phyloP scores from a whole-genome alignment of 1,140 invertebrate species.

The Drosophila guanche region DNA sequence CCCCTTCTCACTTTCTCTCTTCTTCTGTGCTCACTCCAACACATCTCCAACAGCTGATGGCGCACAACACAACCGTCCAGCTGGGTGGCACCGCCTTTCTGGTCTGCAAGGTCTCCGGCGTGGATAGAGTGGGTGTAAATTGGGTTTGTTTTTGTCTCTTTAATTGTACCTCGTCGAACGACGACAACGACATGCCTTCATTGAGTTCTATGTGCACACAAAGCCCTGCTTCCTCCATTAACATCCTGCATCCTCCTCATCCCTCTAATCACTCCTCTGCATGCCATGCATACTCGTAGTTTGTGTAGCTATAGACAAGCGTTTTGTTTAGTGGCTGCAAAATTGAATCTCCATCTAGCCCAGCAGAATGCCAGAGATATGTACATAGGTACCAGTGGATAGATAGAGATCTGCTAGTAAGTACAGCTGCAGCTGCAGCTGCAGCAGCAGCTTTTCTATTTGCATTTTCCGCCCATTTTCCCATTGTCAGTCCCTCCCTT shows the following conservation, averaged over 20 bases:
- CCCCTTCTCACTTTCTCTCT: constrained; percentile 8
- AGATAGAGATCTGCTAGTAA: constrained; percentile 7
- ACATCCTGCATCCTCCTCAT: neutral
- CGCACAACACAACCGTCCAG: constrained; percentile 92
- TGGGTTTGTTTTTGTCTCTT: constrained; percentile 83
- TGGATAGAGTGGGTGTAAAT: constrained; percentile 84
- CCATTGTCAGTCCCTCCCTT: constrained; percentile 13
- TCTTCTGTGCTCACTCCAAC: constrained; percentile 8
- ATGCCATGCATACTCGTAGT: constrained; percentile 8
- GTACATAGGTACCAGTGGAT: neutral
- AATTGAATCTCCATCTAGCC: constrained; percentile 44
- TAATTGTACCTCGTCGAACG: constrained; percentile 58
- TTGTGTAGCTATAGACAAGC: constrained; percentile 1
- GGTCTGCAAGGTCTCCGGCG: constrained; percentile 88
- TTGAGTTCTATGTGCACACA: constrained; percentile 11
- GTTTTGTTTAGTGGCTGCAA: constrained; percentile 32
- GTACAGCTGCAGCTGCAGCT: constrained; percentile 32
- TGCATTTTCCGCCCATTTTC: constrained; percentile 39
- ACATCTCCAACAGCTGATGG: constrained; percentile 86
- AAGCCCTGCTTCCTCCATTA: constrained; percentile 9
- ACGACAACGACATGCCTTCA: constrained; percentile 12
- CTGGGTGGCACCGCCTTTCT: constrained; percentile 92
- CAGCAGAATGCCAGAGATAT: constrained; percentile 5
- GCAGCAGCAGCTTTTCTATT: constrained; percentile 31
- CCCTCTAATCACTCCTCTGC: neutral